phyloP scores from a whole-genome alignment of 2,797 vertebrate species.

The Paramormyrops hopkinsi region DNA sequence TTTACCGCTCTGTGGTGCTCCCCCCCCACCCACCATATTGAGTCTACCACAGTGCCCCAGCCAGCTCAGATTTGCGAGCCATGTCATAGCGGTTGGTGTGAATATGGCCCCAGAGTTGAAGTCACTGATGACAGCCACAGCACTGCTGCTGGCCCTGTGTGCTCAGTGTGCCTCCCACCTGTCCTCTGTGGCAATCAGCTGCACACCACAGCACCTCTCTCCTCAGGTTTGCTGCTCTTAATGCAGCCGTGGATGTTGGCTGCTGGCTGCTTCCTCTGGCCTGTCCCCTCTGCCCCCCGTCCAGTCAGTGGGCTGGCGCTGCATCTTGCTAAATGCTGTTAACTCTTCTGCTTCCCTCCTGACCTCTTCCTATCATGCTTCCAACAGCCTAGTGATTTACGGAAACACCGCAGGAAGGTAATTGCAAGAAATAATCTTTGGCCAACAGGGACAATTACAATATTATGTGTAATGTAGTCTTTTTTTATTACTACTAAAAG shows the following conservation, averaged over 20 bases:
- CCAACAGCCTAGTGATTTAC: conserved; percentile 97
- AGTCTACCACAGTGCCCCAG: background rate
- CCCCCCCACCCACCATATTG: background rate
- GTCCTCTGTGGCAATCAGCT: background rate
- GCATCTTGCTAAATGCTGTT: conserved; percentile 40
- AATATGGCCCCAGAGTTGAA: conserved; percentile 15
- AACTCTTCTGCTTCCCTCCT: conserved; percentile 47
- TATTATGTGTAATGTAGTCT: background rate
- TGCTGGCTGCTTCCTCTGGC: background rate
- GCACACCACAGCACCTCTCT: background rate
- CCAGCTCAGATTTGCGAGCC: background rate
- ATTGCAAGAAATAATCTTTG: conserved; percentile 44
- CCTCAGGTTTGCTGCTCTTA: background rate
- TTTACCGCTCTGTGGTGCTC: background rate
- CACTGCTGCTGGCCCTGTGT: background rate
- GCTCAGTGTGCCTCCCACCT: conserved; percentile 10
- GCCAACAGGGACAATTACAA: background rate
- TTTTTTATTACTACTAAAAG: background rate
- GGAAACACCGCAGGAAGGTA: conserved; percentile 99
- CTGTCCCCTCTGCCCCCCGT: background rate
- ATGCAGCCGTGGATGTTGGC: background rate
- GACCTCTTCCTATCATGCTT: conserved; percentile 68
- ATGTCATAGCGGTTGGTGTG: conserved; percentile 2
- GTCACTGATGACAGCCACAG: background rate
- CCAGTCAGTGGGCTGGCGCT: background rate